Evolutionary conservation across 2,797 vertebrate species (phyloP).

Genomic region (Apogon talboti): DNA sequence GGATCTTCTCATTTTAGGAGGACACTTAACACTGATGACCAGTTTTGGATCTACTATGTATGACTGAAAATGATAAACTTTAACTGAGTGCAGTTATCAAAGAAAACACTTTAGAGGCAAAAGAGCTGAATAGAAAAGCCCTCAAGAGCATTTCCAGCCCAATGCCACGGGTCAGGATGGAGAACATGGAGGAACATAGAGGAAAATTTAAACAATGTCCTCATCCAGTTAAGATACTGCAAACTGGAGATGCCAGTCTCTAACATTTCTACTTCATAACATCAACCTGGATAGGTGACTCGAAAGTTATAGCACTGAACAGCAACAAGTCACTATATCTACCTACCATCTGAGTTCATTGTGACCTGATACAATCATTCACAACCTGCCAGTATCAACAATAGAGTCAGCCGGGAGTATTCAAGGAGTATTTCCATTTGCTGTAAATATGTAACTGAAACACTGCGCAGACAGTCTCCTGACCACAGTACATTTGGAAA

Average conservation of each 20-base stretch:
- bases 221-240: neutral
- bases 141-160: conserved; percentile 25
- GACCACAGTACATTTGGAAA: neutral
- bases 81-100: conserved; percentile 8
- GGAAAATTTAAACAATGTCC: neutral
- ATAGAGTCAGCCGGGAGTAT: conserved; percentile 2
- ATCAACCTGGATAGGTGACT: conserved; percentile 11
- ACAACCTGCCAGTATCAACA: conserved; percentile 19
- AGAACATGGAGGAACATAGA: neutral
- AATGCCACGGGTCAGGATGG: neutral
- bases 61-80: conserved; percentile 4
- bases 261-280: neutral
- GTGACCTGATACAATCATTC: conserved; percentile 22
- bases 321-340: conserved; percentile 5
- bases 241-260: neutral
- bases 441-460: neutral
- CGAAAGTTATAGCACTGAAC: conserved; percentile 22
- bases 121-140: conserved; percentile 14
- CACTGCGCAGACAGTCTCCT: neutral
- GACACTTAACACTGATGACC: neutral
- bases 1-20: neutral
- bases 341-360: conserved; percentile 31
- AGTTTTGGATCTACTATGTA: neutral
- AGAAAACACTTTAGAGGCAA: neutral
- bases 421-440: neutral